phyloP scores from a whole-genome alignment of 2,888 invertebrate species.

The Emmelina monodactyla region DNA sequence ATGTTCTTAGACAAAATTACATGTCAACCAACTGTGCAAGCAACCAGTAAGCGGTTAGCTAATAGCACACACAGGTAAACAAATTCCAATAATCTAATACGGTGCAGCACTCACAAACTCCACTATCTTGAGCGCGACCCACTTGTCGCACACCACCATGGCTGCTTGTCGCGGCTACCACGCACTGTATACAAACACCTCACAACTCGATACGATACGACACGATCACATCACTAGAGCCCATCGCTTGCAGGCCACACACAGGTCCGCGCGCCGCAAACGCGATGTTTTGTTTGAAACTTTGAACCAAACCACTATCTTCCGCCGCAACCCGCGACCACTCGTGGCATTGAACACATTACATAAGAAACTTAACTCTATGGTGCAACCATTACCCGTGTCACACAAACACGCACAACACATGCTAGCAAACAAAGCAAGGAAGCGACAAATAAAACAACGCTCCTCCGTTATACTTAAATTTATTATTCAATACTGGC shows the following conservation, averaged over 20 bases:
- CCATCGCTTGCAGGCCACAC: too few species aligned
- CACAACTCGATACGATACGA: constrained; percentile 1
- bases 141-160: constrained; percentile 62
- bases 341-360: constrained; percentile 36
- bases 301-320: constrained; percentile 4
- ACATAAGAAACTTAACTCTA: constrained; percentile 3
- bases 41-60: too few species aligned
- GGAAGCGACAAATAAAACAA: constrained; percentile 41
- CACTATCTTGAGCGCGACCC: constrained; percentile 62
- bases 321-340: constrained; percentile 7
- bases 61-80: too few species aligned
- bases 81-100: neutral
- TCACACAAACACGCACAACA: neutral
- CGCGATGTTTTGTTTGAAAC: constrained; percentile 38
- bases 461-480: constrained; percentile 55
- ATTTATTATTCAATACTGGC: constrained; percentile 60
- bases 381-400: constrained; percentile 10
- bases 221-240: constrained; percentile 15
- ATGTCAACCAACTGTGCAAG: too few species aligned
- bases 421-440: neutral
- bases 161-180: too few species aligned
- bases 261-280: constrained; percentile 33
- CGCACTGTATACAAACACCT: constrained; percentile 19
- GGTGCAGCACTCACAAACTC: constrained; percentile 48
- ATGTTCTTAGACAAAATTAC: too few species aligned